Evolutionary conservation across 2,113 vertebrate species (phyloP).

Genomic region (Panthera uncia): DNA sequence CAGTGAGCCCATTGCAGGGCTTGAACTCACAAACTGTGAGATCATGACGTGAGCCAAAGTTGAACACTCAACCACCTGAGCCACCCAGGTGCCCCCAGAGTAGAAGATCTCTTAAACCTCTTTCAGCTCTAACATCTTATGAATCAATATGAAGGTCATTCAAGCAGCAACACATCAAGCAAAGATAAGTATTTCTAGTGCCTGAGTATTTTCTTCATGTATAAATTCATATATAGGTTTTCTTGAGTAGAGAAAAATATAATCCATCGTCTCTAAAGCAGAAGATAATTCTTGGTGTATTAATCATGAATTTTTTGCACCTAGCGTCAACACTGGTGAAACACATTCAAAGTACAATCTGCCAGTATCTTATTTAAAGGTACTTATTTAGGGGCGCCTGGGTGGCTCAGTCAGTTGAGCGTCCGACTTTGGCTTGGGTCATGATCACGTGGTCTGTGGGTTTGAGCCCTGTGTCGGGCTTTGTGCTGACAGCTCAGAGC

Average conservation of each 20-base stretch:
- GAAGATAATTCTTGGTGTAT: neutral
- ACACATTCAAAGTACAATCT: neutral
- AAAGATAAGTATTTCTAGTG: neutral
- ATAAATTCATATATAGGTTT: neutral
- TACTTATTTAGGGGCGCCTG: neutral
- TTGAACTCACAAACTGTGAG: no score
- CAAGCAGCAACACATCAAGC: neutral
- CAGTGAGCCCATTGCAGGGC: no score
- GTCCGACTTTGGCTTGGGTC: no score
- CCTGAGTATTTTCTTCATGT: neutral
- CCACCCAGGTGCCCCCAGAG: neutral
- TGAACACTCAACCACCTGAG: neutral
- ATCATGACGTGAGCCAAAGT: no score
- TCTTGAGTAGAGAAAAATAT: neutral
- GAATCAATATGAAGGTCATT: conserved; percentile 10
- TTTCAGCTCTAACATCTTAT: neutral
- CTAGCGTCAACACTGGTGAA: neutral
- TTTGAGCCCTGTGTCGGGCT: no score
- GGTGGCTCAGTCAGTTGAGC: no score
- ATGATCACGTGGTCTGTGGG: no score
- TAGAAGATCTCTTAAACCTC: neutral
- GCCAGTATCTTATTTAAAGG: neutral
- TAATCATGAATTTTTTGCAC: conserved; percentile 11
- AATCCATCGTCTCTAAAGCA: neutral
- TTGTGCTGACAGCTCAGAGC: no score